Evolutionary conservation across 2,113 vertebrate genomes (phyloP), one percentile per base, ranked within the genome.

Genomic region (Sapayoa aenigma): DNA sequence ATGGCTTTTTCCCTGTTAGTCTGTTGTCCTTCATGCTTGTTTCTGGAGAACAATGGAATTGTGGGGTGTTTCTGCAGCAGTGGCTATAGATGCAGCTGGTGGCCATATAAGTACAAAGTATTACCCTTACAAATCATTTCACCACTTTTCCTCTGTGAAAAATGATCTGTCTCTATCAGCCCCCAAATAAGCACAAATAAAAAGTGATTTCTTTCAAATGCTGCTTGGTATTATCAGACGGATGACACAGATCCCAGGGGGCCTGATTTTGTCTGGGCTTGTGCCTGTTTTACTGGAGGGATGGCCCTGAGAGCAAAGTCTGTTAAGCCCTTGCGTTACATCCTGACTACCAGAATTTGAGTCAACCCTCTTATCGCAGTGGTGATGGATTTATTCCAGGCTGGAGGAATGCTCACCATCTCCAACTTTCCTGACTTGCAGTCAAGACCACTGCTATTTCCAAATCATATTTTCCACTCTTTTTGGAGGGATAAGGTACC

Each of bases 361-460:
- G 10, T 27, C 0, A 0, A 11, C 5, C 9, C 6, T 31, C 25
- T 44, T 22, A 18, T 58, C 63, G n/a, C 2, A 1, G 27, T 13
- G 24, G 23, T 42, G 82, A 58, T 3, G 6, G 62, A 85, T 85
- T 85, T 80, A 52, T 42, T 88, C n/a, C 68, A 77, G 62, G 6
- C 42, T 2, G 18, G 41, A 84, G 47, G 33, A 89, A 52, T 1
- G 66, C 28, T 66, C 33, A 21, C 9, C 9, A 37, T 37, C 33
- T 46, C 35, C 65, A 62, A 2, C 42, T 77, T 77, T 73, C 6
- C 58, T 56, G 62, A 50, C 44, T 76, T 62, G 53, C 14, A 62
- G 35, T 22, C 12, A 28, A 87, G 49, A 63, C 31, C 0, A 1
- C 6, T 67, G 8, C 9, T 3, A 15, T 55, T 87, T 80, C 78